Percentiles rank a stretch among this genome's conserved stretches.
These are phyloP conservation scores for Laothoe populi DNA, from an alignment of 2,888 invertebrate species.

Conservation along the genomic window DNA sequence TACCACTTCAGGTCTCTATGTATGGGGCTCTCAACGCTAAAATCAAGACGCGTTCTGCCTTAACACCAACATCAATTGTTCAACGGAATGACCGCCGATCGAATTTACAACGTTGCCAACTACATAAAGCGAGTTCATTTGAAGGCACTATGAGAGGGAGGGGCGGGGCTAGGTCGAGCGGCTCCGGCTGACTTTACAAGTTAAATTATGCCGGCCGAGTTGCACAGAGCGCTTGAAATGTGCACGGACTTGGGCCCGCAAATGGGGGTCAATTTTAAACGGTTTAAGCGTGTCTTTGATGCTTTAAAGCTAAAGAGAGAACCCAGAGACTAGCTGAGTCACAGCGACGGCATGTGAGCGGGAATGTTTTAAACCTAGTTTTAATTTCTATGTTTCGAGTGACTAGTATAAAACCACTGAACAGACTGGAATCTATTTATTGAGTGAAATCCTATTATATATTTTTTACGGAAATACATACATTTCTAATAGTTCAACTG, in stretches of 20 bases:
- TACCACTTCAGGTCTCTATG: no score
- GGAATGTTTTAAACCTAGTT: no score
- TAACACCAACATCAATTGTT: conserved; percentile 9
- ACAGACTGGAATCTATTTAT: no score
- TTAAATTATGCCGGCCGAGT: conserved; percentile 20
- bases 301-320: not conserved
- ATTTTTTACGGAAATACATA: no score
- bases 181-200: conserved; percentile 25
- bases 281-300: not conserved
- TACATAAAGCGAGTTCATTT: conserved; percentile 23
- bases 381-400: no score
- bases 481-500: no score
- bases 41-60: no score
- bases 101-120: conserved; percentile 17
- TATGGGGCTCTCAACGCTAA: no score
- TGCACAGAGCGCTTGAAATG: conserved; percentile 17
- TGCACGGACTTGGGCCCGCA: not conserved
- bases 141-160: not conserved
- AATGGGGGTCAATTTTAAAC: not conserved
- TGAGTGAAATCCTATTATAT: no score
- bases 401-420: no score
- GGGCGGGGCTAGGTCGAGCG: conserved; percentile 12
- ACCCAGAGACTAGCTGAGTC: not conserved
- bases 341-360: not conserved
- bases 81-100: conserved; percentile 18